Base-by-base conservation (phyloP, 2,888 invertebrate species). In the Hirtodrosophila duncani region DNA sequence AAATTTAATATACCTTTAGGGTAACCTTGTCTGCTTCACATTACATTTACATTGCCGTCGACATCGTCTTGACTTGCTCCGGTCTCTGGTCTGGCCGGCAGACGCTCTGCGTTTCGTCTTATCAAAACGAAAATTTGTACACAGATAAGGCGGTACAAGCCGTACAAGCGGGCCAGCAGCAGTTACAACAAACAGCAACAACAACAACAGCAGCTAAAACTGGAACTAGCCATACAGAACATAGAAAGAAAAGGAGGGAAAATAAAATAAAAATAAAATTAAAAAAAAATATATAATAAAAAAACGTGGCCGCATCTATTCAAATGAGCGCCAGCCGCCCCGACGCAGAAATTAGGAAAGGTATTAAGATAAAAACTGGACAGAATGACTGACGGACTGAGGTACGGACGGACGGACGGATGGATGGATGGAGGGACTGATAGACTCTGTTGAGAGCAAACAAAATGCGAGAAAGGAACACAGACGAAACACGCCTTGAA, bases 121-220 rank as follows among this genome's bases (percentile, higher is more conserved):
- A 80, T 78, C 74, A 80, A 77, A 72, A 66, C 64, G 65, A 68
- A 80, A 78, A 77, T 82, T 74, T 78, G 69, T 78, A 63, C 57
- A 38, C 55, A 64, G 79, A 71, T 79, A 69, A 62, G 60, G 14
- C 31, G 34, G 18, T 46, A 67, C 75, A 78, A 65, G 53, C 55
- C 37, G 26, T 45, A 10, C 45, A 66, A 30, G 45, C 53, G 34
- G 18, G 34, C 7, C 39, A 38, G 26, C 46, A 30, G 8, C 45
- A 41, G 31, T 30, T 38, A 26, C 38, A 46, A 34, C 24, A 38
- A 45, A 33, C 50, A 34, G 44, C 16, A 43, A 13, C 26, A 45
- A 34, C 34, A 23, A 39, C 20, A 9, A 20, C 26, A 5, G 9
- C 11, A 5, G 33, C 29, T 43, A 43, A 48, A 41, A 31, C 44